Conservation (phyloP, 35 echinoderm and acorn worm genomes). For the Hemicentrotus pulcherrimus region DNA sequence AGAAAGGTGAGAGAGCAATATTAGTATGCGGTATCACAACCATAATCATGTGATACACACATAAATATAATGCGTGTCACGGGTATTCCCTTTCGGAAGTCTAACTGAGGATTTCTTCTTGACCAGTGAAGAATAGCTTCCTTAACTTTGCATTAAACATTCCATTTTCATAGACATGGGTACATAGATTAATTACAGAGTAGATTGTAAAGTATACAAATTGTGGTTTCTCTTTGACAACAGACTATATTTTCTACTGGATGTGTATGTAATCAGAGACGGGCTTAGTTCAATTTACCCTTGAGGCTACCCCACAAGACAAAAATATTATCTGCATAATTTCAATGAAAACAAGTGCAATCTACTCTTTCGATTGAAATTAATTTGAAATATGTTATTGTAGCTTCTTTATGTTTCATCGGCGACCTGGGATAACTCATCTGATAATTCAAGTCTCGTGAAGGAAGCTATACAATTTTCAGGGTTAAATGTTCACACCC, state of each 20-base stretch:
- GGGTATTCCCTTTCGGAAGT: neutral
- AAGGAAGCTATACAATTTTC: too few species aligned
- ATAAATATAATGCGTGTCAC: neutral
- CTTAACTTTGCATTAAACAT: too few species aligned
- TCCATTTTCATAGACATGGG: neutral
- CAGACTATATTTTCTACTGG: neutral
- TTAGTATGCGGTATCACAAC: conserved; percentile 37
- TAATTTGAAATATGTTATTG: neutral
- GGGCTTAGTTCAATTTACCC: neutral
- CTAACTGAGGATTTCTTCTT: neutral
- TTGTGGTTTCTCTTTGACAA: neutral
- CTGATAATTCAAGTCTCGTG: too few species aligned
- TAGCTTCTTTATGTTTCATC: too few species aligned
- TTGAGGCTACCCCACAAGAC: neutral
- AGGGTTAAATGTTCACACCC: too few species aligned
- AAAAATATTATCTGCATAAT: neutral
- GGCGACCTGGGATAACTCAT: too few species aligned
- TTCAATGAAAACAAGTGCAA: neutral
- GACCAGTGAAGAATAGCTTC: neutral
- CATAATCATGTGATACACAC: neutral
- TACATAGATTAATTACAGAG: neutral
- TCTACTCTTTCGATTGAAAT: neutral
- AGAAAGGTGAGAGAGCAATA: conserved; percentile 43
- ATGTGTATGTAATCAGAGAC: neutral
- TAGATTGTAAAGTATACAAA: neutral